Evolutionary conservation across 2,888 invertebrate species (phyloP), one percentile per base, ranked within the genome.

Genomic region (Punctoribates punctum): DNA sequence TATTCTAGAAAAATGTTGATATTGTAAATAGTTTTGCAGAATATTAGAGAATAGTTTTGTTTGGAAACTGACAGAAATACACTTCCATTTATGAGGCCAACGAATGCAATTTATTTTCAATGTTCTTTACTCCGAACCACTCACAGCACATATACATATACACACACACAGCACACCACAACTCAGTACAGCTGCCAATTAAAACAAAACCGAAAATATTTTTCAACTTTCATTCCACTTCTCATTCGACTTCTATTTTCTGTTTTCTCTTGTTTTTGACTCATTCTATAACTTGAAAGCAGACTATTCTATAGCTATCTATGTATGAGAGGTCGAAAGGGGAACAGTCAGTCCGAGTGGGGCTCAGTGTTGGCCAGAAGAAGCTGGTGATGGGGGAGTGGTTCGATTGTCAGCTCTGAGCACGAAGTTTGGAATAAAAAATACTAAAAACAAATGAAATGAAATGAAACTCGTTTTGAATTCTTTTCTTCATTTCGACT

Each of bases 361-460:
- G 74, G 60, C 20, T 25, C 48, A 75, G 25, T 67, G 46, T 20
- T 48, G 65, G 76, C 60, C 27, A 48, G 62, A 48, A 20, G 54
- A 48, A 46, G 73, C 25, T 48, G 48, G 75, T 48, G 51, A 60
- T 70, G 75, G 72, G 65, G 75, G 75, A 75, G 75, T 72, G 72
- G 54, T 72, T 67, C 75, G 34, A 51, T 57, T 51, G 70, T 51
- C 75, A 72, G 75, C 23, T 42, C 17, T 46, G 38, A 75, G 38
- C 48, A 76, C 57, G 73, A 77, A 65, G 65, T 48, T 65, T 60
- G 75, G 42, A 75, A 75, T 75, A 60, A 60, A 73, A 75, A 75
- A 65, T 72, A 72, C 62, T 48, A 75, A 75, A 75, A 75, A 75
- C 75, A 75, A 75, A 75, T 75, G 75, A 75, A 75, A 75, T 75